Conservation (phyloP, 2,797 vertebrate species). For the Loriculus beryllinus region DNA sequence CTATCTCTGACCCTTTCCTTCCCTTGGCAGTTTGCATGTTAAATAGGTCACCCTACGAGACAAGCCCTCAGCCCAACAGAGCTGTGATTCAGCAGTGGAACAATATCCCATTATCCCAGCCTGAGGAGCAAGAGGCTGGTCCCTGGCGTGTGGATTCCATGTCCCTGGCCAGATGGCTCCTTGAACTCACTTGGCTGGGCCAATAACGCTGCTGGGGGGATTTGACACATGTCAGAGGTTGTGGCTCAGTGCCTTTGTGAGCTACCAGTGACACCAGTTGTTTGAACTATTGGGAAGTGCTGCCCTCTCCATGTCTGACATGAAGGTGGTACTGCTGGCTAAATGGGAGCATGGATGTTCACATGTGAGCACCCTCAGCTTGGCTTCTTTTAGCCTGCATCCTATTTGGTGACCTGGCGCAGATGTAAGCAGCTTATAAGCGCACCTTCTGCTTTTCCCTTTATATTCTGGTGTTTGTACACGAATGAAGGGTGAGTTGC, state of each 20-base stretch:
- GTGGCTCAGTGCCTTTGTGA: not conserved
- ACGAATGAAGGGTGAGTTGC: not conserved
- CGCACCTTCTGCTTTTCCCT: not conserved
- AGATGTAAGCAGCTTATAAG: not conserved
- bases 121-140: not conserved
- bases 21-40: slow-evolving; percentile 6
- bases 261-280: not conserved
- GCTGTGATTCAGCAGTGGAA: slow-evolving; percentile 23
- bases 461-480: not conserved
- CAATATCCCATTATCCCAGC: slow-evolving; percentile 53
- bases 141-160: not conserved
- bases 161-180: slow-evolving; percentile 13
- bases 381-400: not conserved
- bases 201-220: not conserved
- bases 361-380: rapidly evolving
- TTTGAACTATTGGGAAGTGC: not conserved
- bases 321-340: not conserved
- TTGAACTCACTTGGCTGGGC: not conserved
- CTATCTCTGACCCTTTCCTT: slow-evolving; percentile 3
- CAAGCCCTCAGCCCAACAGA: slow-evolving; percentile 18
- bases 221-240: slow-evolving; percentile 23
- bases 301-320: rapidly evolving
- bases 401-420: not conserved
- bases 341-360: rapidly evolving
- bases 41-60: not conserved